phyloP scores from a whole-genome alignment of 2,113 vertebrate species.

The Haliaeetus leucogaster region DNA sequence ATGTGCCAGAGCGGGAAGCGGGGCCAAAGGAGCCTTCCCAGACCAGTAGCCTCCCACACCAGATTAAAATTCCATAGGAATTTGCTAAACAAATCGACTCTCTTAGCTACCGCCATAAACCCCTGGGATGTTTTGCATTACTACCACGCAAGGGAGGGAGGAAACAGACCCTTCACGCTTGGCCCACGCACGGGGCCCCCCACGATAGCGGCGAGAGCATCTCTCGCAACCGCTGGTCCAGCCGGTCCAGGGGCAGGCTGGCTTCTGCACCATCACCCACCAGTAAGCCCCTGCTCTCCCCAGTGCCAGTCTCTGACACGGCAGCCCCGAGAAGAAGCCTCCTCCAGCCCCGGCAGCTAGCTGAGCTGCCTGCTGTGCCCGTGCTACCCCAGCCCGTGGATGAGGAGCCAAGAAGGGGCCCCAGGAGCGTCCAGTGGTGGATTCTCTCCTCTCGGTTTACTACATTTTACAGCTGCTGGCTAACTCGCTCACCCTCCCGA shows the following conservation, averaged over 20 bases:
- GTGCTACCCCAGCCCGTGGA: not conserved
- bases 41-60: constrained; percentile 21
- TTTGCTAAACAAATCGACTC: not conserved
- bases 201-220: rapidly evolving
- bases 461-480: constrained; percentile 3
- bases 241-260: not conserved
- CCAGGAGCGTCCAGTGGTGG: not conserved
- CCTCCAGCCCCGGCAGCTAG: not conserved
- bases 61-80: constrained; percentile 42
- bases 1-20: not conserved
- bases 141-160: not conserved
- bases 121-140: not conserved
- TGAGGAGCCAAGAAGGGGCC: not conserved
- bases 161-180: not conserved
- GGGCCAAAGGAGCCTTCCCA: not conserved
- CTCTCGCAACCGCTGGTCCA: not conserved
- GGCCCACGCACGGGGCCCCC: not conserved
- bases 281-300: not conserved
- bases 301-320: rapidly evolving
- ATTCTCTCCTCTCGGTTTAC: not conserved
- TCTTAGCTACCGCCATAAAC: not conserved
- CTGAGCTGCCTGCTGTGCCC: not conserved
- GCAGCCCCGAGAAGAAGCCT: too few species aligned
- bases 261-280: not conserved
- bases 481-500: not conserved